phyloP scores from a whole-genome alignment of 2,888 invertebrate species.

The Cantharis flavilabris region DNA sequence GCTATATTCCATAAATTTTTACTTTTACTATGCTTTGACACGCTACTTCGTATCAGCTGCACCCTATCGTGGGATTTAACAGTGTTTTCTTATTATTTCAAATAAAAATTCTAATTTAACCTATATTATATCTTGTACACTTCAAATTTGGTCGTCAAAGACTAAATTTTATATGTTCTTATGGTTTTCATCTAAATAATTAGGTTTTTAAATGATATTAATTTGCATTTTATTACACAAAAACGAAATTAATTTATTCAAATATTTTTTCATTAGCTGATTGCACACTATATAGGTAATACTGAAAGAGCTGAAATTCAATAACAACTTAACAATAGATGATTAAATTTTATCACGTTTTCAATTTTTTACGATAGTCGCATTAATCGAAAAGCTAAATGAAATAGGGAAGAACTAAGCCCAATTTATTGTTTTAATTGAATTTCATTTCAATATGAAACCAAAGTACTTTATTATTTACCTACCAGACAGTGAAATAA shows the following conservation, averaged over 20 bases:
- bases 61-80: constrained; percentile 26
- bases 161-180: neutral
- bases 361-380: neutral
- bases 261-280: neutral
- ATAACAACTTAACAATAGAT: neutral
- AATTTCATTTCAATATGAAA: neutral
- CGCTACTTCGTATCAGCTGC: constrained; percentile 28
- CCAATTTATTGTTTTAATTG: neutral
- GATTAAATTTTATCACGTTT: neutral
- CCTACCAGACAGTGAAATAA: too few species aligned
- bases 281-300: neutral
- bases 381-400: neutral
- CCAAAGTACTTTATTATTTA: too few species aligned
- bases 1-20: constrained; percentile 17
- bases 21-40: constrained; percentile 27
- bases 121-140: neutral
- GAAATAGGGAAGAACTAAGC: neutral
- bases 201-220: neutral
- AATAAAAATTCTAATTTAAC: constrained; percentile 1
- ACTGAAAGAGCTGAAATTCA: neutral
- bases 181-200: neutral
- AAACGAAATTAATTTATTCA: neutral
- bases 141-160: neutral
- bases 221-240: neutral
- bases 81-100: constrained; percentile 13